These are phyloP conservation scores for Conchocele bisecta DNA, from an alignment of 2,888 invertebrate species.

Conservation along the genomic window DNA sequence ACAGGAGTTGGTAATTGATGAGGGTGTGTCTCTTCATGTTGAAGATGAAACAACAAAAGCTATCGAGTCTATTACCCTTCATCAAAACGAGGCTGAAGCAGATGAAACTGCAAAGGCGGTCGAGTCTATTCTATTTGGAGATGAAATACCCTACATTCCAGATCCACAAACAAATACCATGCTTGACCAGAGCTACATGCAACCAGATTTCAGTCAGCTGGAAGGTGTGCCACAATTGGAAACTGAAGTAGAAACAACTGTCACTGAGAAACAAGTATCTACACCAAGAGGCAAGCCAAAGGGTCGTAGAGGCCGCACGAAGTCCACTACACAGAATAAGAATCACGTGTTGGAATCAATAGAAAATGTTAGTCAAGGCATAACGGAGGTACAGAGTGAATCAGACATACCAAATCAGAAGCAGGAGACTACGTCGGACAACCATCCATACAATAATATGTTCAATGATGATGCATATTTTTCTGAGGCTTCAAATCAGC, in stretches of 20 bases:
- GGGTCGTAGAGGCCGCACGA: slow-evolving; percentile 38
- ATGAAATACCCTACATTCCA: slow-evolving; percentile 47
- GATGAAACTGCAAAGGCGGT: slow-evolving; percentile 60
- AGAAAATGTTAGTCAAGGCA: slow-evolving; percentile 11
- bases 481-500: slow-evolving; percentile 40
- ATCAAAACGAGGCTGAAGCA: slow-evolving; percentile 39
- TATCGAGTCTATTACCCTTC: slow-evolving; percentile 50
- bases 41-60: slow-evolving; percentile 60
- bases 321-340: too few species aligned
- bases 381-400: too few species aligned
- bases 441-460: too few species aligned
- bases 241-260: slow-evolving; percentile 50
- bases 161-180: too few species aligned
- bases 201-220: slow-evolving; percentile 51
- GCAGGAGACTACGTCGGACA: too few species aligned
- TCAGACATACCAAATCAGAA: too few species aligned
- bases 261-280: too few species aligned
- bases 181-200: slow-evolving; percentile 51
- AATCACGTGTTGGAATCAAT: slow-evolving; percentile 12
- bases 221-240: slow-evolving; percentile 34
- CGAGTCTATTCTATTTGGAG: slow-evolving; percentile 47
- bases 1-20: slow-evolving; percentile 64
- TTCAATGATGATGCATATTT: slow-evolving; percentile 38
- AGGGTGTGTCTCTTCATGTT: slow-evolving; percentile 57
- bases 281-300: slow-evolving; percentile 38